A percentile compares a stretch with the other conserved stretches of the same genome.
Evolutionary conservation across 2,113 vertebrate species (phyloP).

Genomic region (Microcebus murinus): DNA sequence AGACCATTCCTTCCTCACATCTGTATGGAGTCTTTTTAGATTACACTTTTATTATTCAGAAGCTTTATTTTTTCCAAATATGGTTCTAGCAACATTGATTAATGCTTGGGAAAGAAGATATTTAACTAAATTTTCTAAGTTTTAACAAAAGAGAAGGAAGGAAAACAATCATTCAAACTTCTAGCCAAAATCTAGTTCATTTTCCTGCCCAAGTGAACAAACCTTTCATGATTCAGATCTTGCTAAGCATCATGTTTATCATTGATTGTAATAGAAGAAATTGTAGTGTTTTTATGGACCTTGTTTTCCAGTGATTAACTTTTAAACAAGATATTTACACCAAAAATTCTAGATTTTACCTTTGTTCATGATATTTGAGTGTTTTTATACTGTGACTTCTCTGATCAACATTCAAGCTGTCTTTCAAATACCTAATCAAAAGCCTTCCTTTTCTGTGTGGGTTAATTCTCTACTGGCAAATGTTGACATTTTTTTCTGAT

Average conservation of each 20-base stretch:
- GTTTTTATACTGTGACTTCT: background rate
- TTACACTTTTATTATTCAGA: background rate
- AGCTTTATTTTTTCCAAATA: background rate
- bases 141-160: constrained; percentile 4
- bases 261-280: background rate
- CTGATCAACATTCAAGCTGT: background rate
- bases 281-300: background rate
- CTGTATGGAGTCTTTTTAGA: background rate
- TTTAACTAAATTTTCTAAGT: background rate
- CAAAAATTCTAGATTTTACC: background rate
- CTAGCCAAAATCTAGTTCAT: background rate
- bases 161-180: background rate
- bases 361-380: background rate
- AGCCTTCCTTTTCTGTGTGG: background rate
- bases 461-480: background rate
- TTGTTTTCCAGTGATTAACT: background rate
- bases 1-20: background rate
- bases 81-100: background rate
- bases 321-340: background rate
- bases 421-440: background rate
- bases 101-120: background rate
- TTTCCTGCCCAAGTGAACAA: background rate
- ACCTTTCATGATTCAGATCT: background rate
- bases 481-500: background rate
- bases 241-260: background rate